These are phyloP conservation scores for Dascillus cervinus DNA, from an alignment of 2,888 invertebrate genomes.

Conservation along the genomic window DNA sequence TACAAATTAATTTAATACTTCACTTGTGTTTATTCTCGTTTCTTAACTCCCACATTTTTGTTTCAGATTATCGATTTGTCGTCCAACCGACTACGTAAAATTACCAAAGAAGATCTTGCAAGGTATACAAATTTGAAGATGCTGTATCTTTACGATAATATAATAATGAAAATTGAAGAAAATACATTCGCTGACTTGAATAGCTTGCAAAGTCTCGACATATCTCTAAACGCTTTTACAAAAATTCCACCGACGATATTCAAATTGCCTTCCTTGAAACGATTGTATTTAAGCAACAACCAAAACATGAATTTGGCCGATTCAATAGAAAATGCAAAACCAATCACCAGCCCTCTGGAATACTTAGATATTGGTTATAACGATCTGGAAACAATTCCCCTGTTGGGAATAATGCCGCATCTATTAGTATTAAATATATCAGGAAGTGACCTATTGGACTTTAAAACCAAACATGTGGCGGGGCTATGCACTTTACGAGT, in stretches of 20 bases:
- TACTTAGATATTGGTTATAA: conserved; percentile 33
- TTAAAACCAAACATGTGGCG: conserved; percentile 30
- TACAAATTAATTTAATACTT: no score
- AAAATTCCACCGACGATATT: conserved; percentile 32
- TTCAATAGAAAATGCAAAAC: conserved; percentile 27
- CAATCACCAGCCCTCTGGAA: conserved; percentile 32
- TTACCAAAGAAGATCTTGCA: conserved; percentile 28
- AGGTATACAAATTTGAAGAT: conserved; percentile 30
- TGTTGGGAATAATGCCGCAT: conserved; percentile 26
- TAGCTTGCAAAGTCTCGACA: conserved; percentile 30
- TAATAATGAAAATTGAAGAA: conserved; percentile 29
- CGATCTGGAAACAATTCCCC: conserved; percentile 23
- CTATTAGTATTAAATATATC: conserved; percentile 33
- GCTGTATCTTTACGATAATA: conserved; percentile 37
- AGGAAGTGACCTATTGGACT: conserved; percentile 25
- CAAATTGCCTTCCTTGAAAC: conserved; percentile 32
- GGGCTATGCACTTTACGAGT: conserved; percentile 34
- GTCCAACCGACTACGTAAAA: conserved; percentile 33
- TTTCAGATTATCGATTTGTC: conserved; percentile 34
- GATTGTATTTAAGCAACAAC: conserved; percentile 35
- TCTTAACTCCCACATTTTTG: conserved; percentile 3
- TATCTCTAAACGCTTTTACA: conserved; percentile 30
- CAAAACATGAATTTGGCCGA: conserved; percentile 34
- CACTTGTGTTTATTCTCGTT: no score
- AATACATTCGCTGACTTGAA: conserved; percentile 28